Evolutionary conservation across 53 echinoderm and acorn worm genomes (phyloP), one percentile per base, ranked within the genome.

Genomic region (Actinopyga echinites): DNA sequence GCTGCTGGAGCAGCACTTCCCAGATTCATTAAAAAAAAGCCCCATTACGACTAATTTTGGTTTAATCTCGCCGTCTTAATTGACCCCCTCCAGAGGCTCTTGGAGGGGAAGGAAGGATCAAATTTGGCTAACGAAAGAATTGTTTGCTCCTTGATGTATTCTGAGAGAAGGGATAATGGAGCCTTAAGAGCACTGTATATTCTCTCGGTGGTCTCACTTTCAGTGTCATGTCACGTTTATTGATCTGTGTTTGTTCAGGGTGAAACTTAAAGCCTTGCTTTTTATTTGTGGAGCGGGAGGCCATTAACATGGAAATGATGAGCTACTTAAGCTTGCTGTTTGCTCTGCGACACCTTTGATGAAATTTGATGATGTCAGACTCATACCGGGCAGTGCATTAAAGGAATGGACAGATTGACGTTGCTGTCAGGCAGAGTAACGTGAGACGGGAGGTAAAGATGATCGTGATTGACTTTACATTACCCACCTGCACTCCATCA

Each of bases 201-300:
- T 71, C 71, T 71, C 25, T 40, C 42, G 20, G 42, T 71, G 42
- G 71, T 71, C 71, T 71, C 71, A 71, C 71, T 71, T 71, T 71
- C 71, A 40, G 71, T 71, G 71, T 71, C 71, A 71, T 71, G 71
- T 71, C 71, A 71, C 36, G 44, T 71, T 71, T 71, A 71, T 71
- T 71, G 71, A 71, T 71, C 71, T 43, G 71, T 71, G 71, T 71
- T 71, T 71, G 71, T 71, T 71, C 71, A 71, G 71, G 71, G 71
- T 44, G 71, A 71, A 71, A 71, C 71, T 44, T n/a, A 71, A 71
- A 71, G 71, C 71, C 71, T 44, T 44, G 22, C 24, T 71, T 69
- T 71, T 71, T 71, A 42, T 71, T 71, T 71, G 71, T 44, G 42
- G 71, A 71, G 71, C 71, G 26, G 71, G 71, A 71, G 71, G 71